Evolutionary conservation across 2,797 vertebrate genomes (phyloP), one percentile per base, ranked within the genome.

Genomic region (Mormyrus proboscirostris): DNA sequence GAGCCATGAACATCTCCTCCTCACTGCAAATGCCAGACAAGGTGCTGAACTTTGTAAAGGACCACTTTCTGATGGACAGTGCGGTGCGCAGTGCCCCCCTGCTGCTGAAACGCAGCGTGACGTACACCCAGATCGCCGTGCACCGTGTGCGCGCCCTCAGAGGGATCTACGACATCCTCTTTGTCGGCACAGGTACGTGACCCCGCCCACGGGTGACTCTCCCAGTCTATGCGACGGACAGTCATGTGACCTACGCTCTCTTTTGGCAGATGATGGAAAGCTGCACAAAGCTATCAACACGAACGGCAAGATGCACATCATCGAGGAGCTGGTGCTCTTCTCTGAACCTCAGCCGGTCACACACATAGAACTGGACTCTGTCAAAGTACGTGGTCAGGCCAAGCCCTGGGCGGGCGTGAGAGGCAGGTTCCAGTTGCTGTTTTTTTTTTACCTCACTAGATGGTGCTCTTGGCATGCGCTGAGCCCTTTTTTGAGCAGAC

Each of bases 31-130:
- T 99, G 96, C 98, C 98, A 0, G 98, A 99, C 94, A 97, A 98
- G 19, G 98, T 98, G 92, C 95, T 99, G 88, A 98, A 99, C 94
- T 99, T 99, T 51, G 96, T 99, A 91, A 99, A 99, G 94, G 98
- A 99, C 92, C 98, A 99, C 93, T 99, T 99, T 93, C 93, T 99
- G 93, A 99, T 99, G 98, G 97, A 99, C 88, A 95, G 91, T 19
- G 95, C 97, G 0, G 96, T 99, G 90, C 97, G 97, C 91, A 98
- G 98, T 94, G 95, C 92, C 90, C 96, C 97, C 0, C 94, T 99
- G 88, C 96, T 99, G 79, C 94, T 98, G 49, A 98, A 99, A 92
- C 95, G 96, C 0, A 97, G 91, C 1, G 94, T 96, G 55, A 96
- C 94, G 90, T 99, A 99, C 95, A 98, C 96, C 12, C 97, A 97